Percentiles rank a stretch among this genome's conserved stretches.
Conservation (phyloP, 2,888 invertebrate species). For the Noctua janthe region DNA sequence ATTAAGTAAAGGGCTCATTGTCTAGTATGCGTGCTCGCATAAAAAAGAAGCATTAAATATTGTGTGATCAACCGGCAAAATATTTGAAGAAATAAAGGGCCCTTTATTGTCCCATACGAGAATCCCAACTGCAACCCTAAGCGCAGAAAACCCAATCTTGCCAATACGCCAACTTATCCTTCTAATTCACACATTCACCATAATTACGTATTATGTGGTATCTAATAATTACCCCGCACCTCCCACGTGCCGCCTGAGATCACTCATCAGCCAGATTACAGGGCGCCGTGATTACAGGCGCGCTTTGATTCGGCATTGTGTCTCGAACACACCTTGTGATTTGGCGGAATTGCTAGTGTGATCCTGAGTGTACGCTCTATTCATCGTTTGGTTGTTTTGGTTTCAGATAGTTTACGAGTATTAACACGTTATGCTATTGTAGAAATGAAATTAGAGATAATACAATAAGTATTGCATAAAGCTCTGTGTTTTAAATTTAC, state of each 20-base stretch:
- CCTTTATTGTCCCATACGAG: not conserved
- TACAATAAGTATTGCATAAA: no score
- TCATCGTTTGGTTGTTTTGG: constrained; percentile 13
- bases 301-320: constrained; percentile 64
- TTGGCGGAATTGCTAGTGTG: constrained; percentile 49
- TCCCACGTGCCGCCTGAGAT: constrained; percentile 53
- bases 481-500: no score
- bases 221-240: constrained; percentile 58
- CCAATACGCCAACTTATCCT: not conserved
- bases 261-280: constrained; percentile 58
- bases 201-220: constrained; percentile 48
- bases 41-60: not conserved
- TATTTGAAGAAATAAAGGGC: not conserved
- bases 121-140: not conserved
- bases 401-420: not conserved
- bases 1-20: not conserved
- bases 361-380: constrained; percentile 34
- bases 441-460: not conserved
- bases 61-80: not conserved
- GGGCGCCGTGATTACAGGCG: constrained; percentile 57
- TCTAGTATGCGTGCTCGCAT: not conserved
- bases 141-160: not conserved
- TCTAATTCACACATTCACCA: constrained; percentile 28
- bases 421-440: not conserved
- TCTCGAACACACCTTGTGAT: constrained; percentile 62